phyloP scores from a whole-genome alignment of 2,888 invertebrate species.

The Criorhina ranunculi region DNA sequence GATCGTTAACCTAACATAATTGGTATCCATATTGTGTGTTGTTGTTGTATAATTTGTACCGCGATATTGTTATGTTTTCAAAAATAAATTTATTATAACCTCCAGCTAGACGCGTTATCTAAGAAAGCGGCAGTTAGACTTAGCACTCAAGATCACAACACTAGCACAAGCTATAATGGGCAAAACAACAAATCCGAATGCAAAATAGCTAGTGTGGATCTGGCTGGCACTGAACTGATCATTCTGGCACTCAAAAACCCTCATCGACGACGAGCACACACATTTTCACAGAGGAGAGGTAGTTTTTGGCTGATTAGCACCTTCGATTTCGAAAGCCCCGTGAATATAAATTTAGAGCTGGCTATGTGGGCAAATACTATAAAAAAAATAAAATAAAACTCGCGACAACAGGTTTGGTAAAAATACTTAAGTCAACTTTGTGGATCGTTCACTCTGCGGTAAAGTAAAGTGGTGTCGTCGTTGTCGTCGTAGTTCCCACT shows the following conservation, averaged over 20 bases:
- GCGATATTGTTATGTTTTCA: constrained; percentile 48
- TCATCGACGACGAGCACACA: constrained; percentile 21
- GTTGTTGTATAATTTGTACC: constrained; percentile 51
- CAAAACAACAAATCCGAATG: constrained; percentile 46
- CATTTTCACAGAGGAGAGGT: constrained; percentile 48
- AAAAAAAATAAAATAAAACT: too few species aligned
- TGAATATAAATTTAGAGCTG: constrained; percentile 21
- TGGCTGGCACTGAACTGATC: constrained; percentile 64
- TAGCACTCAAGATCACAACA: constrained; percentile 59
- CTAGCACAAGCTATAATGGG: constrained; percentile 43
- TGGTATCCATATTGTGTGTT: constrained; percentile 67
- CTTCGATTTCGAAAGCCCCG: constrained; percentile 70
- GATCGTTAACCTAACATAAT: constrained; percentile 79
- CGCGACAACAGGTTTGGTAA: constrained; percentile 62
- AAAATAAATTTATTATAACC: background rate
- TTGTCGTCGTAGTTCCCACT: constrained; percentile 53
- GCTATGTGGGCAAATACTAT: constrained; percentile 39
- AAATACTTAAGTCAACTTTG: constrained; percentile 31
- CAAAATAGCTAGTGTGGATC: constrained; percentile 62
- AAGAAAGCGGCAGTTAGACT: constrained; percentile 30
- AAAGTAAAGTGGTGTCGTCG: constrained; percentile 42
- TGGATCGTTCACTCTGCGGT: constrained; percentile 54
- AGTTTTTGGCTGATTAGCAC: constrained; percentile 53
- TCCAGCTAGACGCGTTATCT: constrained; percentile 46
- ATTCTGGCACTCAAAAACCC: constrained; percentile 67